phyloP scores from a whole-genome alignment of 1,140 invertebrate species.

The Trypoxylus dichotomus region DNA sequence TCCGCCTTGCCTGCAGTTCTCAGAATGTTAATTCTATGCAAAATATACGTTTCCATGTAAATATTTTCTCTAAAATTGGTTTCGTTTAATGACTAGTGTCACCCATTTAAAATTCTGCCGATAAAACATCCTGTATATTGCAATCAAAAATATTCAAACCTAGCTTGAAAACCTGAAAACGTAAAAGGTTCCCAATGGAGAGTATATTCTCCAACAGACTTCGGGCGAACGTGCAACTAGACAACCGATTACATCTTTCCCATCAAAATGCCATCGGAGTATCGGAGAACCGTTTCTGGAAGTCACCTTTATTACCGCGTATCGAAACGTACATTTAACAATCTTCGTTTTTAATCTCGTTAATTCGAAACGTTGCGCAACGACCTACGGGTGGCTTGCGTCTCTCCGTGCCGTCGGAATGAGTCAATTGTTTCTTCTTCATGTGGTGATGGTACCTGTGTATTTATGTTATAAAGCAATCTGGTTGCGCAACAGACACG shows the following conservation, averaged over 20 bases:
- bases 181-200: too few species aligned
- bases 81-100: too few species aligned
- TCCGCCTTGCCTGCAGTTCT: too few species aligned
- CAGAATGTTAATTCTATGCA: too few species aligned
- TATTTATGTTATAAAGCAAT: not conserved
- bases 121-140: too few species aligned
- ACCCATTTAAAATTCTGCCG: too few species aligned
- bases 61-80: too few species aligned
- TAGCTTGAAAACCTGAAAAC: too few species aligned
- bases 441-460: not conserved
- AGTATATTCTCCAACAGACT: too few species aligned
- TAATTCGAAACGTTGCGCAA: slow-evolving; percentile 1
- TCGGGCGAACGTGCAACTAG: not conserved
- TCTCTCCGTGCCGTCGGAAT: not conserved
- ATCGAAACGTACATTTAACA: not conserved
- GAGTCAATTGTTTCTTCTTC: slow-evolving; percentile 5
- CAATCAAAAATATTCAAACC: too few species aligned
- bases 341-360: slow-evolving; percentile 13
- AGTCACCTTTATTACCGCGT: not conserved
- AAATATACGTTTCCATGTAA: too few species aligned
- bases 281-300: slow-evolving; percentile 8
- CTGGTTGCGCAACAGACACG: not conserved
- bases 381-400: not conserved
- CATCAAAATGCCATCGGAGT: not conserved
- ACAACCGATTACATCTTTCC: slow-evolving; percentile 5